phyloP scores from a whole-genome alignment of 1,140 invertebrate genomes.

The Papilio dardanus region DNA sequence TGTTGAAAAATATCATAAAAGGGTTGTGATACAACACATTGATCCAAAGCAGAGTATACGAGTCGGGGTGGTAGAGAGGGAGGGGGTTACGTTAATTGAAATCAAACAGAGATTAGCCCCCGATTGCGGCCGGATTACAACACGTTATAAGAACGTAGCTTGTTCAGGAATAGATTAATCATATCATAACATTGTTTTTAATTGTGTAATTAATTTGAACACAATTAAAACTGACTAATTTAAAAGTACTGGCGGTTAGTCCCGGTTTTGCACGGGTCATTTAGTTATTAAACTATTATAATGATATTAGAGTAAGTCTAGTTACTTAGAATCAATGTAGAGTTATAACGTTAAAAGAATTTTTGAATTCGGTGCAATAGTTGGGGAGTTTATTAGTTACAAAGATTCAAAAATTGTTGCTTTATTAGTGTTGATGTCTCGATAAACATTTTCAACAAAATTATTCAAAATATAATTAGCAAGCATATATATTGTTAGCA shows the following conservation, averaged over 20 bases:
- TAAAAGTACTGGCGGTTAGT: neutral
- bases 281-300: too few relatives aligned
- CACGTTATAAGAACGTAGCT: conserved; percentile 43
- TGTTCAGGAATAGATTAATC: conserved; percentile 24
- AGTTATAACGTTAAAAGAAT: neutral
- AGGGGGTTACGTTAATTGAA: conserved; percentile 67
- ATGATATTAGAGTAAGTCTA: too few relatives aligned
- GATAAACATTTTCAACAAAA: too few relatives aligned
- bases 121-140: conserved; percentile 60
- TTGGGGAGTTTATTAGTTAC: neutral
- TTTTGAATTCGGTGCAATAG: neutral
- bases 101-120: conserved; percentile 76
- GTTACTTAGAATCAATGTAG: neutral
- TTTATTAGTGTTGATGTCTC: too few relatives aligned
- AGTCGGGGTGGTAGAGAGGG: conserved; percentile 19
- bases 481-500: too few relatives aligned
- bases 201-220: neutral
- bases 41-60: neutral
- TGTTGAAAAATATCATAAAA: neutral
- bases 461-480: too few relatives aligned
- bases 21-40: conserved; percentile 15
- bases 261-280: neutral
- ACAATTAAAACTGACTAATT: neutral
- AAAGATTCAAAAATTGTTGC: too few relatives aligned
- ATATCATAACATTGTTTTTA: conserved; percentile 21